Evolutionary conservation across 2,888 invertebrate species (phyloP), one percentile per base, ranked within the genome.

Genomic region (Nymphalis c-album): DNA sequence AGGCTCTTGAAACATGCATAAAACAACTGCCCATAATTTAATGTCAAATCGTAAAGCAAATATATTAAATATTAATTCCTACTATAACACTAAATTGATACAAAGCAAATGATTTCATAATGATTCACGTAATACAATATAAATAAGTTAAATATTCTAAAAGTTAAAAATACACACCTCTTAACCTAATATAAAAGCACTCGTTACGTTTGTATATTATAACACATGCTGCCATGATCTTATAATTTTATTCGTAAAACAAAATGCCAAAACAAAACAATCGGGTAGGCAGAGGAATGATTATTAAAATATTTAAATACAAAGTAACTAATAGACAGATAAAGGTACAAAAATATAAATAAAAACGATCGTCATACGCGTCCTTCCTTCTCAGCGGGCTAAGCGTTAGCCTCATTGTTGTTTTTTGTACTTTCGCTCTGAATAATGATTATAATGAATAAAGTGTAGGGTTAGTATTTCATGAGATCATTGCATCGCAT

Each of bases 141-240:
- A 91, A 92, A 92, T 92, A 92, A 92, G 91, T 91, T 91, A 91
- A 91, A 91, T 91, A 91, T 87, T 91, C 91, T 91, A 92, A 91
- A 91, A 85, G 86, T 91, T 91, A 90, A 91, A 91, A 91, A 90
- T 92, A 92, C 92, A 92, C 92, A 91, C 92, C 77, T 83, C 91
- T 85, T 91, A 91, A 91, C 88, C 91, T 91, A 91, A 90, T 88
- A 86, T 84, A 91, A 92, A 91, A 91, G 87, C 92, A 90, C 87
- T 88, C 89, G 83, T 84, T 82, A 75, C 74, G 83, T 81, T 86
- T 83, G 83, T 83, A 78, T 83, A 78, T 79, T 81, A 82, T 80
- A 81, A 82, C 82, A 78, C 80, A 77, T 60, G 73, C 69, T 79
- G 81, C 78, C 77, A 74, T 73, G 76, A 78, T 79, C 78, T 64